Conservation (phyloP, 2,888 invertebrate genomes). For the Ctena decussata region DNA sequence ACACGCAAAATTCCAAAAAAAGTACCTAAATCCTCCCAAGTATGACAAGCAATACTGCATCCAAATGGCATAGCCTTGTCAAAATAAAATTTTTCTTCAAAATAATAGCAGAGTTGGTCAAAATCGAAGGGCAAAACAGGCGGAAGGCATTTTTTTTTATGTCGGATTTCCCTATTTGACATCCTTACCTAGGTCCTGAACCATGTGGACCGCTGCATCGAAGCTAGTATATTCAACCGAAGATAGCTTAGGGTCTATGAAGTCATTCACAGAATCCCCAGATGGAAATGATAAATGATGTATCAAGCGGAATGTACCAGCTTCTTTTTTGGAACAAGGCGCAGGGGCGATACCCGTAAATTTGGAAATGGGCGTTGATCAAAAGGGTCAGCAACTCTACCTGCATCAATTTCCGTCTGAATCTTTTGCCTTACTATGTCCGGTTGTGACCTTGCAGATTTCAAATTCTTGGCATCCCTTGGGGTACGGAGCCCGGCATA, state of each 20-base stretch:
- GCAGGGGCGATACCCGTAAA: conserved; percentile 38
- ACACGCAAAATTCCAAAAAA: conserved; percentile 35
- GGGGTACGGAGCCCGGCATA: not conserved
- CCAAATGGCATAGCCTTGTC: too few species aligned
- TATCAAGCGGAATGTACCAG: conserved; percentile 36
- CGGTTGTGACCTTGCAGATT: not conserved
- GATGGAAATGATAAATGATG: conserved; percentile 44
- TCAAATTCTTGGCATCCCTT: not conserved
- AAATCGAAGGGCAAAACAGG: conserved; percentile 48
- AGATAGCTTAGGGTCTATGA: conserved; percentile 27
- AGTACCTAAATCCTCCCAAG: conserved; percentile 24
- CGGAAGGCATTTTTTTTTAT: conserved; percentile 51
- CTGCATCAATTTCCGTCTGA: too few species aligned
- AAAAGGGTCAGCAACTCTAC: conserved; percentile 37
- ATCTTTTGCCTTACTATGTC: not conserved
- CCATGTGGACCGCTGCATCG: conserved; percentile 38
- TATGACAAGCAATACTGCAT: conserved; percentile 23
- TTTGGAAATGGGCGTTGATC: not conserved
- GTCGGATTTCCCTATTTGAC: conserved; percentile 43
- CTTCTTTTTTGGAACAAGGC: conserved; percentile 42
- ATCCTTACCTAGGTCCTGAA: conserved; percentile 27
- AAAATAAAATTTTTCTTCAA: too few species aligned
- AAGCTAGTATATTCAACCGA: conserved; percentile 43
- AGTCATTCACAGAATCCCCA: conserved; percentile 31
- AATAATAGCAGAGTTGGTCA: conserved; percentile 42